phyloP scores from a whole-genome alignment of 2,113 vertebrate genomes.

The Nyctibius bracteatus region DNA sequence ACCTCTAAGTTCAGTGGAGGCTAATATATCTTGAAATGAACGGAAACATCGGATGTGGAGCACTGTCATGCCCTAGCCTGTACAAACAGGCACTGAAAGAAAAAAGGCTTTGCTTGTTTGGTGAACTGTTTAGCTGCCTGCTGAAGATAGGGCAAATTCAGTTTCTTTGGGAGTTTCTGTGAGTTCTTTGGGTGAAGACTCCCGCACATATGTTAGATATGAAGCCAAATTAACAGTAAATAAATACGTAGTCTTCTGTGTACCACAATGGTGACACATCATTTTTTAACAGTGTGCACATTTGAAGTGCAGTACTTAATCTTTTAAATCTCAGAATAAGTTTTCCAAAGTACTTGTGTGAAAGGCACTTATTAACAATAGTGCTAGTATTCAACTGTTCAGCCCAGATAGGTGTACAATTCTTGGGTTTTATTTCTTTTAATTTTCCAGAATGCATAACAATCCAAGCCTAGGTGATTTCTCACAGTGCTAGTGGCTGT shows the following conservation, averaged over 20 bases:
- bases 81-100: not conserved
- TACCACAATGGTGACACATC: rapidly evolving
- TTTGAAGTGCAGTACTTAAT: not conserved
- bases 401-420: not conserved
- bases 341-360: not conserved
- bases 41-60: not conserved
- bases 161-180: not conserved
- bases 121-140: not conserved
- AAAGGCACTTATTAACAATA: not conserved
- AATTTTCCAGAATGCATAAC: not conserved
- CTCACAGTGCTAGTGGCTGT: not conserved
- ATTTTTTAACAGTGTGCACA: rapidly evolving
- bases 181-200: not conserved
- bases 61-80: not conserved
- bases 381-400: not conserved
- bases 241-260: not conserved
- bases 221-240: not conserved
- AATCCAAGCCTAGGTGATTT: not conserved
- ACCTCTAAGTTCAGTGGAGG: not conserved
- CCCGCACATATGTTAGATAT: not conserved
- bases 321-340: not conserved
- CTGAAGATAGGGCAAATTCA: not conserved
- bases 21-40: rapidly evolving
- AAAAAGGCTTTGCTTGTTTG: not conserved
- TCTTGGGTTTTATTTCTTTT: not conserved